Evolutionary conservation across 2,888 invertebrate species (phyloP), one percentile per base, ranked within the genome.

Genomic region (Nasonia oneida): DNA sequence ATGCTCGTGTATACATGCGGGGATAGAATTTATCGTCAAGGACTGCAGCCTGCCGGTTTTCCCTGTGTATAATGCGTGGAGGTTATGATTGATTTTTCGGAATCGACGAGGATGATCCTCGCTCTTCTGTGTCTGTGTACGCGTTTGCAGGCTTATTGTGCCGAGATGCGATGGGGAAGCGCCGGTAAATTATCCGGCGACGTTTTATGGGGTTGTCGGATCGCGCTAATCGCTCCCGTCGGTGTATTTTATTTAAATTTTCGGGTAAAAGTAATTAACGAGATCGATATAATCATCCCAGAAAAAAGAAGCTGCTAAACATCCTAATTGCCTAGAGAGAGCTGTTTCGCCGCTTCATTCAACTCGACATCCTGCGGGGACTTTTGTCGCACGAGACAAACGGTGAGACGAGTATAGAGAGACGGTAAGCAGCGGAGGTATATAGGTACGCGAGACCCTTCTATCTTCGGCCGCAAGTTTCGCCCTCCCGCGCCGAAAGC

Each of bases 31-130:
- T 79, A 86, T 83, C 76, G 75, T 50, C 76, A 39, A 29, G 67
- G 79, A 47, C 57, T 14, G 23, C n/a, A 10, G 47, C 2, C 23
- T 37, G 14, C 76, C 37, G n/a, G n/a, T n/a, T 57, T 23, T 75
- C 70, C 15, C 23, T 74, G n/a, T 33, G 15, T 18, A 1, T 39
- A 10, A 37, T 79, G 10, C n/a, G 29, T 39, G 6, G 57, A 50
- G 78, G 57, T 83, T 83, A 83, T 86, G 86, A 86, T 86, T 86
- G 86, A 86, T 86, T 86, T 67, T 83, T 57, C 81, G 47, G 53
- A 86, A 83, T 83, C 80, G 83, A 8, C 71, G 76, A 80, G 83
- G 86, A 83, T 80, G 80, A 76, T 75, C 86, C 79, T 79, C 37
- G 47, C 42, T 8, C 14, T 23, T 0, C 5, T 23, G 64, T 64